A percentile compares a stretch with the other conserved stretches of the same genome.
phyloP scores from a whole-genome alignment of 2,797 vertebrate species.

The Mus minutoides region DNA sequence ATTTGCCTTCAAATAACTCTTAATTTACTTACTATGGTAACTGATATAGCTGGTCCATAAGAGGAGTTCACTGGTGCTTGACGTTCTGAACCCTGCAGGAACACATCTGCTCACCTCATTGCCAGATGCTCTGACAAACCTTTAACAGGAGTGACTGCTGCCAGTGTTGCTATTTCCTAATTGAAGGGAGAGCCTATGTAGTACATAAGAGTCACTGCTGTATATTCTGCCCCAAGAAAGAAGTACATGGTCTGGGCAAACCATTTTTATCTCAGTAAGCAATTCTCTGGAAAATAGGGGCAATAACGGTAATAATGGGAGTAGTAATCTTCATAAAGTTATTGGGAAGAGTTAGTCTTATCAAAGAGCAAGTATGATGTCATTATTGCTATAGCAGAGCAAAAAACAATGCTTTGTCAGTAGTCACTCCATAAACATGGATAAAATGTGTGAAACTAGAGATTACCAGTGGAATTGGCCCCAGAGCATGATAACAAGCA shows the following conservation, averaged over 20 bases:
- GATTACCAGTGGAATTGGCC: neutral
- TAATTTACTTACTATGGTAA: neutral
- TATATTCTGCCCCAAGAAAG: neutral
- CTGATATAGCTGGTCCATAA: neutral
- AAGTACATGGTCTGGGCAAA: neutral
- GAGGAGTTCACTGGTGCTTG: neutral
- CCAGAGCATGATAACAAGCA: conserved; percentile 35
- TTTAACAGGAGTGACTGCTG: neutral
- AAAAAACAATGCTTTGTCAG: conserved; percentile 21
- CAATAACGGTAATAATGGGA: neutral
- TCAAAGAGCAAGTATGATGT: conserved; percentile 1
- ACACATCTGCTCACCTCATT: neutral
- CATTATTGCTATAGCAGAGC: conserved; percentile 40
- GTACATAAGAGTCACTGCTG: neutral
- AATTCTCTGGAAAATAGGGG: neutral
- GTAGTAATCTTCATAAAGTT: neutral
- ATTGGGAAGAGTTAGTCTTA: conserved; percentile 32
- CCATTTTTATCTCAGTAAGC: conserved; percentile 38
- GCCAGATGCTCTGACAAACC: neutral
- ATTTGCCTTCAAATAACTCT: neutral
- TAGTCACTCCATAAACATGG: conserved; percentile 7
- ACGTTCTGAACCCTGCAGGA: conserved; percentile 26
- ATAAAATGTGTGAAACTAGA: conserved; percentile 41
- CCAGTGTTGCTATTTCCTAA: conserved; percentile 33
- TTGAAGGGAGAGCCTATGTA: neutral